Conservation (phyloP, 2,888 invertebrate species). For the Nesidiocoris tenuis region DNA sequence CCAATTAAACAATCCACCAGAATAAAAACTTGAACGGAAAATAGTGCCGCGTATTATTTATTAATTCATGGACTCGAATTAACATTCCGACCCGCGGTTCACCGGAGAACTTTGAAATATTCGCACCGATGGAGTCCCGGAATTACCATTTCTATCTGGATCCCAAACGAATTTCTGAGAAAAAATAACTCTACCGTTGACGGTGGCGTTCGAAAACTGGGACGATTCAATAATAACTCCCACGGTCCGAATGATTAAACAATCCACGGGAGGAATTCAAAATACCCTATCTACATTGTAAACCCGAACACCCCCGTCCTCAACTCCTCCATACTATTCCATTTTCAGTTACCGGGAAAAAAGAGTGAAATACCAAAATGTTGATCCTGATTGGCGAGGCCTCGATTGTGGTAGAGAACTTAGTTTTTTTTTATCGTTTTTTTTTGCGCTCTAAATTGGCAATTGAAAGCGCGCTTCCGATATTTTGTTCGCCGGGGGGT, state of each 20-base stretch:
- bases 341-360: too few relatives aligned
- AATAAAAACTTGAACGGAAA: conserved; percentile 9
- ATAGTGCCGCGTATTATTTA: conserved; percentile 14
- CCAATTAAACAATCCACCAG: conserved; percentile 16
- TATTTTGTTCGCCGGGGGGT: conserved; percentile 2
- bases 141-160: not conserved
- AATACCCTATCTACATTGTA: conserved; percentile 35
- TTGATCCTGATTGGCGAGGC: conserved; percentile 22
- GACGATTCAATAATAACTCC: conserved; percentile 25
- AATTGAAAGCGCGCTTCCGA: conserved; percentile 4
- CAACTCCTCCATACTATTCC: not conserved
- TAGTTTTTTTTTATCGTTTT: not conserved
- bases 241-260: conserved; percentile 20
- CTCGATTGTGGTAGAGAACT: conserved; percentile 11
- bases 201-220: conserved; percentile 13
- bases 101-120: conserved; percentile 28
- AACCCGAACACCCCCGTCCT: conserved; percentile 10
- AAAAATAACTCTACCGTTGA: not conserved
- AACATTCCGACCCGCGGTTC: conserved; percentile 14
- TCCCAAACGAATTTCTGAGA: not conserved
- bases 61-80: conserved; percentile 21
- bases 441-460: conserved; percentile 22
- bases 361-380: conserved; percentile 20
- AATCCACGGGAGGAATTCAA: conserved; percentile 30
- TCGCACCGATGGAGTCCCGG: not conserved